These are phyloP conservation scores for Eudemis profundana DNA, from an alignment of 2,888 invertebrate species.

Conservation along the genomic window DNA sequence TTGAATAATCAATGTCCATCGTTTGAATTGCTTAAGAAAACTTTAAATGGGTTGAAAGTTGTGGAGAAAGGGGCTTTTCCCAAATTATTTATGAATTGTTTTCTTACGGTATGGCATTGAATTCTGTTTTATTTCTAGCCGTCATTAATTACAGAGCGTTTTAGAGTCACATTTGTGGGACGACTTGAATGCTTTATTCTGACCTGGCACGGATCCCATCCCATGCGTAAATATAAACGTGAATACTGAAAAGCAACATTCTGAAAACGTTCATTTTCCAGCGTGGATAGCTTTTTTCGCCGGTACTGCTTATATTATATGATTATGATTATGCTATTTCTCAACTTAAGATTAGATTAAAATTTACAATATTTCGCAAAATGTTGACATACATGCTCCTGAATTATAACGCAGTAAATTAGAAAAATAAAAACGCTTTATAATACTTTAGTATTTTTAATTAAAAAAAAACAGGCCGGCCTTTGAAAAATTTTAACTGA, in stretches of 20 bases:
- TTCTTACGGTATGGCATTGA: constrained; percentile 14
- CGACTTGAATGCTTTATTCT: constrained; percentile 37
- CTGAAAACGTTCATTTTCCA: constrained; percentile 26
- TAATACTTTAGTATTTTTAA: too few relatives aligned
- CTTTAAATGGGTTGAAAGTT: neutral
- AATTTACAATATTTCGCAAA: too few relatives aligned
- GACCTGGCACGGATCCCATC: constrained; percentile 76
- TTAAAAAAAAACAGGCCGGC: too few relatives aligned
- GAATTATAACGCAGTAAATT: too few relatives aligned
- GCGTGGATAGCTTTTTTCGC: constrained; percentile 23
- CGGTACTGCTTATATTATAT: neutral
- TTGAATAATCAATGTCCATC: constrained; percentile 15
- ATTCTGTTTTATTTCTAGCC: constrained; percentile 23
- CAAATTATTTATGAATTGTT: constrained; percentile 7
- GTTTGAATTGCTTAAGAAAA: constrained; percentile 11
- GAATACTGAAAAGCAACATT: constrained; percentile 66
- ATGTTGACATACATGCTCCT: too few relatives aligned
- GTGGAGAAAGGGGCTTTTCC: neutral
- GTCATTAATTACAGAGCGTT: constrained; percentile 21
- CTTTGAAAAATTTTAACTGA: too few relatives aligned
- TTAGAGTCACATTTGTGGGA: constrained; percentile 31
- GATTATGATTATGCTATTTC: neutral
- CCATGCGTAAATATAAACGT: constrained; percentile 73
- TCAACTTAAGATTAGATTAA: too few relatives aligned
- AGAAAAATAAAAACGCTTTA: too few relatives aligned